Evolutionary conservation across 2,888 invertebrate genomes (phyloP), one percentile per base, ranked within the genome.

Genomic region (Cheiracanthium punctorium): DNA sequence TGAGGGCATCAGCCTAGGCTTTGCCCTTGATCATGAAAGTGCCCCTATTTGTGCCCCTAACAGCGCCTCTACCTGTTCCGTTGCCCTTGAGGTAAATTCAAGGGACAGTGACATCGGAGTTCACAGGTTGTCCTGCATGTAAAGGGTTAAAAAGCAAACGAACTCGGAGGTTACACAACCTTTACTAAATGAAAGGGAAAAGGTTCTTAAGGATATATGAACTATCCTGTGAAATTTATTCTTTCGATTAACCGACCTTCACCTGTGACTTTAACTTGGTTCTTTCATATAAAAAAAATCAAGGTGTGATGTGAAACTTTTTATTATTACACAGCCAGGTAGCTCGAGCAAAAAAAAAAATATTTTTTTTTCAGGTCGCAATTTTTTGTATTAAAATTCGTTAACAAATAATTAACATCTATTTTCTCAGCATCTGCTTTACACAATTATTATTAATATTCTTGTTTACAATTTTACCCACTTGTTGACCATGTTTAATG

Each of bases 61-160:
- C 32, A 10, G 48, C 8, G 75, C 82, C 82, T 84, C 82, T 84
- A 84, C 82, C 82, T 84, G 82, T 84, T 84, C 82, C 73, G 76
- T 77, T 73, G 77, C 67, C 82, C 82, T 84, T 69, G 24, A 64
- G 72, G 72, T 67, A 84, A 77, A 77, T 84, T 84, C 77, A 77
- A 71, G 48, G 82, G 71, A 33, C 82, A 75, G 77, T 84, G 82
- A 84, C 82, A 77, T 77, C 17, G 12, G 24, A 72, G 52, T 72
- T 72, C 82, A 77, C 82, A 84, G 82, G 82, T 84, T 84, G 77
- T 33, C 82, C 82, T 77, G 48, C 52, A 33, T 28, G 70, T 41
- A n/a, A 43, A 48, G 80, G 43, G 73, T 73, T 69, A 65, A 12
- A 41, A 76, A 77, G 82, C 77, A 76, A 77, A 73, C 72, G 77